Percentiles rank a stretch among this genome's conserved stretches.
Conservation (phyloP, 2,888 invertebrate genomes). For the Hypolimnas misippus region DNA sequence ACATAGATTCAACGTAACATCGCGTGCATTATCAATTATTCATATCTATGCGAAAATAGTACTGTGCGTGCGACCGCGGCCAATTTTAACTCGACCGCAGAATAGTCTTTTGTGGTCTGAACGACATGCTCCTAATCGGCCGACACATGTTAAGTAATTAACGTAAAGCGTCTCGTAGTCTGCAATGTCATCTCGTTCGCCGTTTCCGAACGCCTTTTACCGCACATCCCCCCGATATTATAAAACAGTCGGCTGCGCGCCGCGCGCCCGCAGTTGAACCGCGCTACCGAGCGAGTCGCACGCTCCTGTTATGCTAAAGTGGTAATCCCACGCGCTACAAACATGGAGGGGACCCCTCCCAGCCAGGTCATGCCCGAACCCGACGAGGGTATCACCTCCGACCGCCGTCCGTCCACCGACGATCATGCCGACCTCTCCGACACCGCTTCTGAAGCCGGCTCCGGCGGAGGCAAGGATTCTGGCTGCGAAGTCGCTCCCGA, state of each 20-base stretch:
- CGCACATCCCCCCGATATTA: constrained; percentile 77
- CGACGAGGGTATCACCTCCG: constrained; percentile 77
- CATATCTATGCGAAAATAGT: constrained; percentile 33
- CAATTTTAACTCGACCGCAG: constrained; percentile 40
- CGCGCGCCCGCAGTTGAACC: constrained; percentile 80
- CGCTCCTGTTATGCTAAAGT: constrained; percentile 72
- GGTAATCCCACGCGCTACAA: constrained; percentile 59
- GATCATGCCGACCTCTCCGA: constrained; percentile 88
- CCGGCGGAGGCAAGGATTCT: constrained; percentile 87
- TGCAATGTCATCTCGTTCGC: constrained; percentile 72
- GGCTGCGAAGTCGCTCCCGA: constrained; percentile 86
- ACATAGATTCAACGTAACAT: constrained; percentile 39
- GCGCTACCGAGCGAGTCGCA: constrained; percentile 71
- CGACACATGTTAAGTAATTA: constrained; percentile 39
- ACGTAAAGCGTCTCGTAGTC: constrained; percentile 57
- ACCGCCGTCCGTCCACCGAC: constrained; percentile 80
- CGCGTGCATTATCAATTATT: constrained; percentile 38
- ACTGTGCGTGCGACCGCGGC: constrained; percentile 41
- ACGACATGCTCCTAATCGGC: constrained; percentile 24
- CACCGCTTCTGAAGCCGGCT: constrained; percentile 86
- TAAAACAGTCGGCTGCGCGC: constrained; percentile 65
- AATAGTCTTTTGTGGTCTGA: constrained; percentile 32
- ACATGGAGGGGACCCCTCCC: constrained; percentile 74
- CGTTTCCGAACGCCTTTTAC: constrained; percentile 75
- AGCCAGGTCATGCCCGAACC: constrained; percentile 66